Evolutionary conservation across 2,888 invertebrate species (phyloP), one percentile per base, ranked within the genome.

Genomic region (Campoletis raptor): DNA sequence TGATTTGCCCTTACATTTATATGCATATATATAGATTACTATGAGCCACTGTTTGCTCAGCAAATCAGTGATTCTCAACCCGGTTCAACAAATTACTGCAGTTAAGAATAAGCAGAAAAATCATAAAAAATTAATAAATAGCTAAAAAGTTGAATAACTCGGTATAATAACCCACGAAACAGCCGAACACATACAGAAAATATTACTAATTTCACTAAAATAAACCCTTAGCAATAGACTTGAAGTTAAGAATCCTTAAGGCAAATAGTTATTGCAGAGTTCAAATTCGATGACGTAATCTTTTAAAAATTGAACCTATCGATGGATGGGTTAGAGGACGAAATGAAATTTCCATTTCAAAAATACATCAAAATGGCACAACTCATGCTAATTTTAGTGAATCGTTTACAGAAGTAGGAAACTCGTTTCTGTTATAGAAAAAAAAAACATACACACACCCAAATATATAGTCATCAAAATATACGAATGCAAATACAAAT

Each of bases 51-150:
- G 66, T 66, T 40, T 40, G 66, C 66, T 18, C 5, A 10, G 66
- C 37, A 40, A 66, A 40, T 66, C 66, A 66, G 37, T n/a, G 66
- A 66, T 21, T 36, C 66, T 66, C 66, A 66, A 66, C 66, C 18
- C 8, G 0, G 37, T n/a, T n/a, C n/a, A n/a, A 69, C 69, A 45
- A 42, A 42, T 42, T 45, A 15, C 40, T 45, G 69, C 30, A 12
- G 57, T 61, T n/a, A 30, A 24, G 24, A 24, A 57, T 57, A 57
- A 24, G 10, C 57, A 12, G 57, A 61, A 61, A 30, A 15, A 21
- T 6, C 57, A 30, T 61, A 61, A 61, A 61, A 61, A 61, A 12
- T 24, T 24, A 57, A 24, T 3, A 21, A 24, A n/a, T 57, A 3
- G 12, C n/a, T n/a, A 24, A n/a, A 24, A 3, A n/a, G 1, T 24